phyloP scores from a whole-genome alignment of 2,888 invertebrate genomes.

The Trissonchulus latispiculum region DNA sequence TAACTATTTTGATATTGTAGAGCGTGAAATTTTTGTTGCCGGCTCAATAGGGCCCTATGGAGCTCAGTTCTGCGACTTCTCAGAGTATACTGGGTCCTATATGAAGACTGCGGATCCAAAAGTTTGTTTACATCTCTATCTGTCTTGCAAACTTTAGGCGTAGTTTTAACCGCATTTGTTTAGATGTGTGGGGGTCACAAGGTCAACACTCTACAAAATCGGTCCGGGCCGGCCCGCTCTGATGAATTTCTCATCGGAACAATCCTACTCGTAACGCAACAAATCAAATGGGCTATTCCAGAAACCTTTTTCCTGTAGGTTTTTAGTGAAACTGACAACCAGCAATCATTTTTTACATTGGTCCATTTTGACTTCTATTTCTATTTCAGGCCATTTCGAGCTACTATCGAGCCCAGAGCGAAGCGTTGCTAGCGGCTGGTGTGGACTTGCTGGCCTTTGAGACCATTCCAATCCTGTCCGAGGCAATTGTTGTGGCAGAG shows the following conservation, averaged over 20 bases:
- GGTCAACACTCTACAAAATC: background rate
- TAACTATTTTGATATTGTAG: slow-evolving; percentile 25
- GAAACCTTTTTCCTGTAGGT: no score
- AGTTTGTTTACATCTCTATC: no score
- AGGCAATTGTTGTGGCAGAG: slow-evolving; percentile 70
- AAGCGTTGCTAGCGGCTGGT: slow-evolving; percentile 65
- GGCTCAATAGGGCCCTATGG: slow-evolving; percentile 89
- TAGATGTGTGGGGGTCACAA: slow-evolving; percentile 28
- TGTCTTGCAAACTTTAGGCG: no score
- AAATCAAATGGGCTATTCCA: no score
- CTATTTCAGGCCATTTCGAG: slow-evolving; percentile 57
- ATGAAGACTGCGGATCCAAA: slow-evolving; percentile 40
- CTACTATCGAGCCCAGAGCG: slow-evolving; percentile 74
- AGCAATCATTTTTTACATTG: no score
- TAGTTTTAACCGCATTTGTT: no score
- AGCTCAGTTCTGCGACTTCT: slow-evolving; percentile 75
- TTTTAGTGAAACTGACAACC: no score
- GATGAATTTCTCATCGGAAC: no score
- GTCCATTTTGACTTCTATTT: no score
- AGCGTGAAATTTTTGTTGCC: slow-evolving; percentile 55
- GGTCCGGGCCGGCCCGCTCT: no score
- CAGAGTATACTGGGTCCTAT: slow-evolving; percentile 75
- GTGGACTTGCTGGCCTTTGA: slow-evolving; percentile 77
- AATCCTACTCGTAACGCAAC: no score
- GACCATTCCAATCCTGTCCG: slow-evolving; percentile 73